Evolutionary conservation across 23 tunicate genomes (phyloP).

Genomic region (Ascidia mentula): DNA sequence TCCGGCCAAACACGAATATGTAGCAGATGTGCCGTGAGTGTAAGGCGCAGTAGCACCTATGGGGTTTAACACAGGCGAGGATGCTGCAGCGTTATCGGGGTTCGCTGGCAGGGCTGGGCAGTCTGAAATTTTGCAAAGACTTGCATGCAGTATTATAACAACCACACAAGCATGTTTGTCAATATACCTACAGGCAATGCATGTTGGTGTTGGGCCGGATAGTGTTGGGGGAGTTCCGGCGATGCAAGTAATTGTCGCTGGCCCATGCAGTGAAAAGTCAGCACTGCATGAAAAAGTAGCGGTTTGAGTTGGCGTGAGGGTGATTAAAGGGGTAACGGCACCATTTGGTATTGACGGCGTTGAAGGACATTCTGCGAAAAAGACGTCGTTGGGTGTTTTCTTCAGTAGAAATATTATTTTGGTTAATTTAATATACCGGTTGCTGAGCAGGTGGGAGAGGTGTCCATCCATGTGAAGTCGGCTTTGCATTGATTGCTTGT

Average conservation of each 20-base stretch:
- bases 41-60: not conserved
- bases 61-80: not conserved
- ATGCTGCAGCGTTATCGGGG: not conserved
- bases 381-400: too few species aligned
- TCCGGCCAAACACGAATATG: not conserved
- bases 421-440: too few species aligned
- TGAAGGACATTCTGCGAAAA: not conserved
- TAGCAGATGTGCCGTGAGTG: not conserved
- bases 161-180: too few species aligned
- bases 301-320: not conserved
- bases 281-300: not conserved
- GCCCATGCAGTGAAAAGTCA: not conserved
- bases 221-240: not conserved
- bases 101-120: not conserved
- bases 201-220: not conserved
- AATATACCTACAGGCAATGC: not conserved
- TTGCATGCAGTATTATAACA: too few species aligned
- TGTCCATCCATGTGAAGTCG: not conserved
- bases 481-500: not conserved
- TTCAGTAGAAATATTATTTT: too few species aligned
- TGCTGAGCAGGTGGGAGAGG: not conserved
- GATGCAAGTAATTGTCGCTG: not conserved
- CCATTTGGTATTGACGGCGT: not conserved
- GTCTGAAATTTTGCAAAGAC: too few species aligned
- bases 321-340: not conserved